A percentile compares a stretch with the other conserved stretches of the same genome.
Conservation (phyloP, 2,888 invertebrate species). For the Sarcophaga variegata region DNA sequence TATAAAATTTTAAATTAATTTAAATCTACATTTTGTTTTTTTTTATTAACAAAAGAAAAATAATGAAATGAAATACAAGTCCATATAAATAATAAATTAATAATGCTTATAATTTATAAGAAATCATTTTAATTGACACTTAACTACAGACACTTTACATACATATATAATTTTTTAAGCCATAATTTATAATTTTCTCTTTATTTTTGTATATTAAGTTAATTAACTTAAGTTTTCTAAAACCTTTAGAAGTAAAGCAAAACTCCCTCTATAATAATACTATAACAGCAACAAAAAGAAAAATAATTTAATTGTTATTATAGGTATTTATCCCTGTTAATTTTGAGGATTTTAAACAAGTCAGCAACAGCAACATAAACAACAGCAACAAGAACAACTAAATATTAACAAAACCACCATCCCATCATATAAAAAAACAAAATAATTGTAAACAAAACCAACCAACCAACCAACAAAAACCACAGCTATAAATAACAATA, state of each 20-base stretch:
- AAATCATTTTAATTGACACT: constrained; percentile 55
- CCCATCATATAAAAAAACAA: constrained; percentile 61
- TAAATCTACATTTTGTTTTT: too few relatives aligned
- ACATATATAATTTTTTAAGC: constrained; percentile 46
- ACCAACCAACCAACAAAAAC: constrained; percentile 59
- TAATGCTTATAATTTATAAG: constrained; percentile 43
- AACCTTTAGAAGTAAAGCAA: background rate
- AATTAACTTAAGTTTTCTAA: constrained; percentile 25
- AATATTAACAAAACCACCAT: constrained; percentile 58
- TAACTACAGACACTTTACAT: constrained; percentile 16
- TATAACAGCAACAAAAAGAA: background rate
- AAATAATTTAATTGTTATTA: constrained; percentile 74
- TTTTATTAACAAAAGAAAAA: too few relatives aligned
- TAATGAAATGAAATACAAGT: background rate
- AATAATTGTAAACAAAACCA: constrained; percentile 41
- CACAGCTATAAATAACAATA: constrained; percentile 70
- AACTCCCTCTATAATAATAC: too few relatives aligned
- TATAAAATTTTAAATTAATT: too few relatives aligned
- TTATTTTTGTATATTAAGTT: constrained; percentile 17
- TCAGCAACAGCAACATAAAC: constrained; percentile 48
- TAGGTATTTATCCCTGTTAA: constrained; percentile 83
- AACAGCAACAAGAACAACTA: constrained; percentile 29
- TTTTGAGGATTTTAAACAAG: constrained; percentile 78
- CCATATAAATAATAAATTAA: background rate
- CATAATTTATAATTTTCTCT: constrained; percentile 47